Evolutionary conservation across 2,888 invertebrate species (phyloP), one percentile per base, ranked within the genome.

Genomic region (Epirrita christyi): DNA sequence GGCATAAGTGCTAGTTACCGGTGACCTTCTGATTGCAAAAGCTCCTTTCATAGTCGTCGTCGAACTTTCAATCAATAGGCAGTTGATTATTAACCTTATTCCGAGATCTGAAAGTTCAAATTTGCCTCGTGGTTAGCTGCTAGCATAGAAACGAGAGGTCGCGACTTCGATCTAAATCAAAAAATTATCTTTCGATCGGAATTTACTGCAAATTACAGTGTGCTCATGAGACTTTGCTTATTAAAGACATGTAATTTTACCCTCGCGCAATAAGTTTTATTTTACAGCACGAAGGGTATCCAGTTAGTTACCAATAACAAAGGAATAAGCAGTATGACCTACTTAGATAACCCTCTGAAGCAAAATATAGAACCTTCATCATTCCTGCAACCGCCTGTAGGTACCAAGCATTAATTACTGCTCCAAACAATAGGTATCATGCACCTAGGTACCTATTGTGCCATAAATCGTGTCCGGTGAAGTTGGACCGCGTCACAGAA

Each of bases 391-490:
- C 32, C 10, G 38, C n/a, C 40, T 3, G 40, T 32, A 6, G 21
- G 21, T 21, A 21, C 21, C 4, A 21, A n/a, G n/a, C n/a, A 2
- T 21, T 51, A 49, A 48, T 44, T 55, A 45, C 40, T 38, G 38
- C 21, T n/a, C 28, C 10, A 36, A 41, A 46, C 47, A 49, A 48
- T 38, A 48, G 38, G 21, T 29, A 29, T 6, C 7, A 0, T 7
- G 7, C 2, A 32, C 32, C 9, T 5, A 9, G 29, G 9, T 29
- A 9, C 1, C 9, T 32, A 32, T 0, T n/a, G 21, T 4, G 11
- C 37, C 13, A 28, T 58, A 45, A 48, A 52, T 44, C 37, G 29
- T 34, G 40, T 40, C 29, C 29, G 11, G 29, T 28, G 14, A 29
- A 36, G 36, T 44, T 28, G 36, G 34, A 21, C 9, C 14, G 27